Percentiles rank a stretch among this genome's conserved stretches.
phyloP scores from a whole-genome alignment of 2,888 invertebrate species.

The Amiota communis region DNA sequence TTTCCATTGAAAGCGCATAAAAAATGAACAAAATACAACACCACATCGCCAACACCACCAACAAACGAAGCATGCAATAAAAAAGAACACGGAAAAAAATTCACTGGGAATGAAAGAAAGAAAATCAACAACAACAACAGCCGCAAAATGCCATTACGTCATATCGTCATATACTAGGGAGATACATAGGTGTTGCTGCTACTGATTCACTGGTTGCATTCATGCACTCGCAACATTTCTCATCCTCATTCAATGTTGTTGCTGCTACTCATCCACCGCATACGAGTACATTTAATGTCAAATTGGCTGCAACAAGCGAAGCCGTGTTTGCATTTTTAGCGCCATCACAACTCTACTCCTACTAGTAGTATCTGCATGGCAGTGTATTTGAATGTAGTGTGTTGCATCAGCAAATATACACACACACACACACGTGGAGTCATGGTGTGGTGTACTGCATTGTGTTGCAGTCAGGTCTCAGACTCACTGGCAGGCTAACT shows the following conservation, averaged over 20 bases:
- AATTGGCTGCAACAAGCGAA: constrained; percentile 12
- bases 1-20: constrained; percentile 2
- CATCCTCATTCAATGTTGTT: not conserved
- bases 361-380: too few species aligned
- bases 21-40: constrained; percentile 11
- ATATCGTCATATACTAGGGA: not conserved
- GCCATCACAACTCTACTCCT: not conserved
- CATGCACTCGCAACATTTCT: not conserved
- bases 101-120: too few species aligned
- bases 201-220: not conserved
- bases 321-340: constrained; percentile 20
- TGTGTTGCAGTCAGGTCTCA: not conserved
- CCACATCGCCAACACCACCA: constrained; percentile 1
- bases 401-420: not conserved
- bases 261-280: not conserved
- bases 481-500: not conserved
- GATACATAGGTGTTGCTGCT: not conserved
- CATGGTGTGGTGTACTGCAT: not conserved
- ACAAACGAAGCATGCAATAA: constrained; percentile 1
- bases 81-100: not conserved
- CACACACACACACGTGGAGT: not conserved
- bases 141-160: constrained; percentile 1
- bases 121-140: not conserved
- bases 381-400: too few species aligned
- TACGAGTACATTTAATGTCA: constrained; percentile 16